These are phyloP conservation scores for Saiga tatarica DNA, from an alignment of 2,113 vertebrate genomes.

Conservation along the genomic window DNA sequence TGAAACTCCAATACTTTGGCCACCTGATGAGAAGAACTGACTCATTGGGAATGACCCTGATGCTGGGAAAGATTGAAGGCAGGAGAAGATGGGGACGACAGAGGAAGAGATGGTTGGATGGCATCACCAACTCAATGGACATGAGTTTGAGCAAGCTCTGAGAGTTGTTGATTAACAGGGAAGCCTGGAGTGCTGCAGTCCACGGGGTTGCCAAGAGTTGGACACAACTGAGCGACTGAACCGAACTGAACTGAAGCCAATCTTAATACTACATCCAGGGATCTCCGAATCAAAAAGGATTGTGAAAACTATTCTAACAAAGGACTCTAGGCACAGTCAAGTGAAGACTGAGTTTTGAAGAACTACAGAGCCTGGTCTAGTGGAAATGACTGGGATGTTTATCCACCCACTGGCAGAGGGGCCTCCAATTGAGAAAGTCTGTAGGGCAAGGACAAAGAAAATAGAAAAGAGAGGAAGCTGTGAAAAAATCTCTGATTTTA, in stretches of 20 bases:
- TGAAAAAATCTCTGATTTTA: neutral
- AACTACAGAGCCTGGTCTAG: neutral
- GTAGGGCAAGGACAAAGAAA: neutral
- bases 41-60: rapidly evolving
- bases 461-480: slow-evolving; percentile 5
- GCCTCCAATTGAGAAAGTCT: neutral
- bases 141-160: neutral
- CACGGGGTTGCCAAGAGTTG: rapidly evolving
- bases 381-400: neutral
- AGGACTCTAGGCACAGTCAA: neutral
- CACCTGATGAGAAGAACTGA: neutral
- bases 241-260: neutral
- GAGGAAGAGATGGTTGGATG: neutral
- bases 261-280: neutral
- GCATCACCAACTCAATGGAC: neutral
- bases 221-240: rapidly evolving
- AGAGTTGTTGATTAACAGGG: neutral
- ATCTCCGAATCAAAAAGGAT: neutral
- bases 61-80: neutral
- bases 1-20: neutral
- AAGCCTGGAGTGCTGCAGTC: neutral
- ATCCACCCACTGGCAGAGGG: neutral
- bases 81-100: neutral
- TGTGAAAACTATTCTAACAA: neutral
- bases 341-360: neutral